Percentiles rank a stretch among this genome's conserved stretches.
These are phyloP conservation scores for Leuciscus waleckii DNA, from an alignment of 2,797 vertebrate genomes.

Conservation along the genomic window DNA sequence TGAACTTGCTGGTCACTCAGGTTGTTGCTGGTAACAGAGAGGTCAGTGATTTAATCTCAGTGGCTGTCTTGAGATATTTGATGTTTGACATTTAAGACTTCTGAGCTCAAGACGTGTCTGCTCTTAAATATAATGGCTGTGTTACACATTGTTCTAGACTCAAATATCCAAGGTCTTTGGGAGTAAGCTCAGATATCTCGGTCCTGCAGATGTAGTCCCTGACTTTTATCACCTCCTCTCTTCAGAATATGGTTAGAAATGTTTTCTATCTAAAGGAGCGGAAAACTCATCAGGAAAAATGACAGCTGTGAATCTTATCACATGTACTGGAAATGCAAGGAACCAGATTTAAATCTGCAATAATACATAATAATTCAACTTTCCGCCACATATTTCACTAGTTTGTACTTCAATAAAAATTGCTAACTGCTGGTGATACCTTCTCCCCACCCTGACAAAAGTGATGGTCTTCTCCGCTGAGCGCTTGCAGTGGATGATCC, in stretches of 20 bases:
- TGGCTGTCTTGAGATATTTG: neutral
- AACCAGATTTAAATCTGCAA: neutral
- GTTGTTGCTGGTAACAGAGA: neutral
- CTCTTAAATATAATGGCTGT: conserved; percentile 24
- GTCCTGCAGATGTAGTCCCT: neutral
- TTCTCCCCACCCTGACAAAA: too few relatives aligned
- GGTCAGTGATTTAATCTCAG: conserved; percentile 29
- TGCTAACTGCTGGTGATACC: too few relatives aligned
- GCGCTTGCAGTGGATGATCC: too few relatives aligned
- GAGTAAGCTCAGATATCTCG: neutral
- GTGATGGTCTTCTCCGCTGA: too few relatives aligned
- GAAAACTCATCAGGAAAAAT: neutral
- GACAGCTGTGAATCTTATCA: neutral
- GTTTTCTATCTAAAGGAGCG: neutral
- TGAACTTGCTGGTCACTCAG: neutral
- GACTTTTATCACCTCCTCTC: neutral
- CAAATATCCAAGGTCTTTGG: neutral
- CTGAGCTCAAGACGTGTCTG: neutral
- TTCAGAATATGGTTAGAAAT: neutral
- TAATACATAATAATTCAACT: neutral
- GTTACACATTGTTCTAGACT: conserved; percentile 7
- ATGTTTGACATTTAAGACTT: conserved; percentile 41
- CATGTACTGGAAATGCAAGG: neutral
- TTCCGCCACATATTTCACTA: neutral
- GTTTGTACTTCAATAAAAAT: neutral